These are phyloP conservation scores for Brachyalestes nurse DNA, from an alignment of 2,797 vertebrate species.

Conservation along the genomic window DNA sequence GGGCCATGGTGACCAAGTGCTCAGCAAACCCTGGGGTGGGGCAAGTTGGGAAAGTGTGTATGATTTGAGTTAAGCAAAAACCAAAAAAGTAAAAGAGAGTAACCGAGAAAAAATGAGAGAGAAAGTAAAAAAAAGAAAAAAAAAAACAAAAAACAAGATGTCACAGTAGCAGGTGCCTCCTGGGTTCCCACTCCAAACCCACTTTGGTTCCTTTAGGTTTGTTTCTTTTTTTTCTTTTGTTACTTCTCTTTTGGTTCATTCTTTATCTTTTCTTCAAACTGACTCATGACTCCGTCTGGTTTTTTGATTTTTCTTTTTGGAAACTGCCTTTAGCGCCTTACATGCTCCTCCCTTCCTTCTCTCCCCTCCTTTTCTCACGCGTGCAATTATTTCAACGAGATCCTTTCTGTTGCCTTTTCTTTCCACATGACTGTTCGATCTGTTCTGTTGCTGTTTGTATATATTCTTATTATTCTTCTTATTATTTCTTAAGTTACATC, in stretches of 20 bases:
- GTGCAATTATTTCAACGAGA: slow-evolving; percentile 97
- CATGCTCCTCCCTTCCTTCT: slow-evolving; percentile 81
- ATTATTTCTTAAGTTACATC: slow-evolving; percentile 99
- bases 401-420: slow-evolving; percentile 82
- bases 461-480: slow-evolving; percentile 89
- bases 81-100: not conserved
- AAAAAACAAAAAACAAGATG: slow-evolving; percentile 43
- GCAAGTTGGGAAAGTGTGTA: slow-evolving; percentile 39
- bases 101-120: not conserved
- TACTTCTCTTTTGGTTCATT: slow-evolving; percentile 84
- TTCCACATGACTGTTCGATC: slow-evolving; percentile 99
- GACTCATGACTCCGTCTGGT: slow-evolving; percentile 87
- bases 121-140: slow-evolving; percentile 14
- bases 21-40: slow-evolving; percentile 59
- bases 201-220: slow-evolving; percentile 71
- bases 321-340: slow-evolving; percentile 97
- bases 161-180: slow-evolving; percentile 85
- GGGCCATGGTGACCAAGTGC: slow-evolving; percentile 42
- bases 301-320: slow-evolving; percentile 91
- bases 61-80: slow-evolving; percentile 42
- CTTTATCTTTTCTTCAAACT: slow-evolving; percentile 74
- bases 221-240: slow-evolving; percentile 86
- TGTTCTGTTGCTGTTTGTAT: slow-evolving; percentile 99
- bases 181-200: slow-evolving; percentile 86
- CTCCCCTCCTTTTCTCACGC: slow-evolving; percentile 87